These are phyloP conservation scores for Chrysochloris asiatica DNA, from an alignment of 2,113 vertebrate species.

Conservation along the genomic window DNA sequence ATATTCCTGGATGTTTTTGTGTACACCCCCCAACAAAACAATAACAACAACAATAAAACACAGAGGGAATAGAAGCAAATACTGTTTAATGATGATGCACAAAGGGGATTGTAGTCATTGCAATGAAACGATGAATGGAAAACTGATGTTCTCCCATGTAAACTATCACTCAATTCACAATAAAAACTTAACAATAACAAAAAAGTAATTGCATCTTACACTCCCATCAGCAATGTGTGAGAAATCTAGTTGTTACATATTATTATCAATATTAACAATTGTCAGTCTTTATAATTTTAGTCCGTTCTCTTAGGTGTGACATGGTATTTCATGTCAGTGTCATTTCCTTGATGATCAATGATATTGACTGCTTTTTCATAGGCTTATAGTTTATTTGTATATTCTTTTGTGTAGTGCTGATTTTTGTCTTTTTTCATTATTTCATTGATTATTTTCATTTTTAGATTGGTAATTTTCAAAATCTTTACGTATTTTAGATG, in stretches of 20 bases:
- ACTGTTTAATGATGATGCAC: too few relatives aligned
- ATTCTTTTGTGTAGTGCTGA: background rate
- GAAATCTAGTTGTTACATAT: background rate
- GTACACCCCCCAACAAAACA: too few relatives aligned
- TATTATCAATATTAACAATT: background rate
- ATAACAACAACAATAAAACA: too few relatives aligned
- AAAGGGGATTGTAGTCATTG: too few relatives aligned
- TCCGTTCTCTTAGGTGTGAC: background rate
- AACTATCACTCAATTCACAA: too few relatives aligned
- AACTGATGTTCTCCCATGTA: too few relatives aligned
- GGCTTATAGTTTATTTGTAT: background rate
- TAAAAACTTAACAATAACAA: too few relatives aligned
- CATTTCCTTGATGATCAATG: conserved; percentile 12
- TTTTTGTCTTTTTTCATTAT: background rate
- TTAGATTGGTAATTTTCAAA: background rate
- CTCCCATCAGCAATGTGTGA: background rate
- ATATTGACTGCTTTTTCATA: background rate
- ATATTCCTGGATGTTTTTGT: too few relatives aligned
- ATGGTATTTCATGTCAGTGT: background rate
- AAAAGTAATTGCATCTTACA: background rate
- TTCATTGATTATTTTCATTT: background rate
- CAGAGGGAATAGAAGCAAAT: too few relatives aligned
- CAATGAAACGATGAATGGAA: too few relatives aligned
- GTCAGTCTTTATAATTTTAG: background rate
- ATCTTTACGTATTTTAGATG: background rate